Percentiles rank a stretch among this genome's conserved stretches.
Conservation (phyloP, 1,140 invertebrate species). For the Drosophila mayri region DNA sequence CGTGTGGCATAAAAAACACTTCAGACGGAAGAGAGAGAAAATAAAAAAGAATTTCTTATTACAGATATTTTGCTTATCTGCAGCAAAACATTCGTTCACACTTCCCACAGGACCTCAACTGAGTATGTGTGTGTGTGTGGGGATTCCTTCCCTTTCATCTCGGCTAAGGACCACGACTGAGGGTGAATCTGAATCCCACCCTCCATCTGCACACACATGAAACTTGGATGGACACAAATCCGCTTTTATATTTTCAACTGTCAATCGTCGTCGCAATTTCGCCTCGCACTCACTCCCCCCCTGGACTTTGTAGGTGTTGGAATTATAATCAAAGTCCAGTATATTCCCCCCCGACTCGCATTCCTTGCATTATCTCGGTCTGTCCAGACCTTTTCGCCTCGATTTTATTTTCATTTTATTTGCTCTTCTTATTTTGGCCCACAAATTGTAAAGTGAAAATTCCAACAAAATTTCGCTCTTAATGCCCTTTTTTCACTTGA, state of each 20-base stretch:
- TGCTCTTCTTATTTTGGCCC: slow-evolving; percentile 25
- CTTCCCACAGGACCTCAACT: slow-evolving; percentile 46
- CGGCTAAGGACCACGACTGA: slow-evolving; percentile 1
- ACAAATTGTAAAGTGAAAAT: slow-evolving; percentile 79
- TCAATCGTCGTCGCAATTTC: slow-evolving; percentile 76
- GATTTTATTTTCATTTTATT: slow-evolving; percentile 58
- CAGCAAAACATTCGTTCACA: slow-evolving; percentile 82
- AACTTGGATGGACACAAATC: slow-evolving; percentile 71
- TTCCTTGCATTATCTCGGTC: slow-evolving; percentile 51
- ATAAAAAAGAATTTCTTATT: slow-evolving; percentile 83
- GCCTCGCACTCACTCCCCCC: neutral
- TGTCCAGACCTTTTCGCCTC: slow-evolving; percentile 28
- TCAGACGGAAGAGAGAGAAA: slow-evolving; percentile 40
- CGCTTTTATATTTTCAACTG: slow-evolving; percentile 83
- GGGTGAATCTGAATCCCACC: slow-evolving; percentile 44
- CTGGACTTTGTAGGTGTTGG: slow-evolving; percentile 77
- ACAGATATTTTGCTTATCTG: slow-evolving; percentile 82
- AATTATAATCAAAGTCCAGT: slow-evolving; percentile 78
- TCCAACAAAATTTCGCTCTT: slow-evolving; percentile 73
- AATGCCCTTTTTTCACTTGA: slow-evolving; percentile 75
- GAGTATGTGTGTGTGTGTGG: neutral
- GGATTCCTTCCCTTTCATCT: slow-evolving; percentile 40
- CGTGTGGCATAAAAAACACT: slow-evolving; percentile 82
- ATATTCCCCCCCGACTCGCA: slow-evolving; percentile 7
- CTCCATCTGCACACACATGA: slow-evolving; percentile 11